Percentiles rank a stretch among this genome's conserved stretches.
Conservation (phyloP, 2,113 vertebrate species). For the Dicaeum eximium region DNA sequence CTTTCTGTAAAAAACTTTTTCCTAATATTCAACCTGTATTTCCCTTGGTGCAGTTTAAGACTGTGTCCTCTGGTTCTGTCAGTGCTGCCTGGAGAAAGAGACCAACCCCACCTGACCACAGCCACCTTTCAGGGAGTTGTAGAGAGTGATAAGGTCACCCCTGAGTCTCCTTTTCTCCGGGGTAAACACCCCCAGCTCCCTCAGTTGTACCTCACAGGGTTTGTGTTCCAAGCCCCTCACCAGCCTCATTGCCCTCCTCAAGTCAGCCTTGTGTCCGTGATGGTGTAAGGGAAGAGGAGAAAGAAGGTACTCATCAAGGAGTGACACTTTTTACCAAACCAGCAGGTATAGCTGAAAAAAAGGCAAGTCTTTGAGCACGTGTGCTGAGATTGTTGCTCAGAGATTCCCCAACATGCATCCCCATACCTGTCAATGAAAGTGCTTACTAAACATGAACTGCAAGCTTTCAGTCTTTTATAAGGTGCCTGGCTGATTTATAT, state of each 20-base stretch:
- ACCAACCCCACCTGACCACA: not conserved
- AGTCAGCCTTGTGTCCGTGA: rapidly evolving
- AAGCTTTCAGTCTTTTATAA: not conserved
- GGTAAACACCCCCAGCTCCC: not conserved
- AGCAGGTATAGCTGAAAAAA: not conserved
- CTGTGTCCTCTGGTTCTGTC: not conserved
- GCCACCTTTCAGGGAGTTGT: not conserved
- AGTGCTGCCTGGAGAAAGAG: not conserved
- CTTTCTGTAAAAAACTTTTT: not conserved
- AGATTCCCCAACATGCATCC: not conserved
- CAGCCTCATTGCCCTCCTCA: not conserved
- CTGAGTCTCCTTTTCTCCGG: not conserved
- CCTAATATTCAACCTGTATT: not conserved
- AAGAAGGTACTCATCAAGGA: not conserved
- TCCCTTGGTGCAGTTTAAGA: not conserved
- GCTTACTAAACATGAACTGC: not conserved
- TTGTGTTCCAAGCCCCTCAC: not conserved
- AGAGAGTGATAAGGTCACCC: not conserved
- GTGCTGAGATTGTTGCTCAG: not conserved
- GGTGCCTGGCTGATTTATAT: not conserved
- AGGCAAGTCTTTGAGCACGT: not conserved
- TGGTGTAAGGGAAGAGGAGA: not conserved
- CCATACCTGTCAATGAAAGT: not conserved
- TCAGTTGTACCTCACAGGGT: not conserved
- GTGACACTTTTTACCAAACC: not conserved